Conservation (phyloP, 2,113 vertebrate species). For the Cynoglossus semilaevis region DNA sequence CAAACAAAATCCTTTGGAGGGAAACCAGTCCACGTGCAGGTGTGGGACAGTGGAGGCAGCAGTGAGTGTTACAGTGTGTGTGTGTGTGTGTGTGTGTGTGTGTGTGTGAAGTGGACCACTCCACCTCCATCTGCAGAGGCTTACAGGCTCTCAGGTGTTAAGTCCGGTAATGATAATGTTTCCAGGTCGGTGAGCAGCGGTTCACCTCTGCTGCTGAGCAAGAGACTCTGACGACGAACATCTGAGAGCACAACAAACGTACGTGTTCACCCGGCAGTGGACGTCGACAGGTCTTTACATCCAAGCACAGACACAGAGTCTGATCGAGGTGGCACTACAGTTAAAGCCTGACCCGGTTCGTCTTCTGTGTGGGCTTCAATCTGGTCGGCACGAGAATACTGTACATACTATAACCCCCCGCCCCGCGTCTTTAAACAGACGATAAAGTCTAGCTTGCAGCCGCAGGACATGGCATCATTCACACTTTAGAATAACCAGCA, state of each 20-base stretch:
- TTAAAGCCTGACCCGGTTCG: conserved; percentile 18
- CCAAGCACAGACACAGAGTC: conserved; percentile 4
- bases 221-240: conserved; percentile 3
- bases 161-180: conserved; percentile 43
- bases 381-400: conserved; percentile 21
- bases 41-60: conserved; percentile 1
- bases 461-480: conserved; percentile 50
- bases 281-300: not conserved
- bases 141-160: conserved; percentile 48
- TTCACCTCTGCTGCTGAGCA: conserved; percentile 9
- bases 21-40: conserved; percentile 4
- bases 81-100: too few relatives aligned
- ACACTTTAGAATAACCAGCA: conserved; percentile 69
- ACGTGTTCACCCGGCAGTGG: not conserved
- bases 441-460: conserved; percentile 49
- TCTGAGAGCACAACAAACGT: not conserved
- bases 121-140: conserved; percentile 38
- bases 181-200: conserved; percentile 30
- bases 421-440: conserved; percentile 28
- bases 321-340: not conserved
- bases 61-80: not conserved
- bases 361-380: conserved; percentile 20
- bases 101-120: conserved; percentile 21
- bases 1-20: too few relatives aligned
- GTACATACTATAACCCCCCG: conserved; percentile 31